These are phyloP conservation scores for Noctua fimbriata DNA, from an alignment of 2,888 invertebrate species.

Conservation along the genomic window DNA sequence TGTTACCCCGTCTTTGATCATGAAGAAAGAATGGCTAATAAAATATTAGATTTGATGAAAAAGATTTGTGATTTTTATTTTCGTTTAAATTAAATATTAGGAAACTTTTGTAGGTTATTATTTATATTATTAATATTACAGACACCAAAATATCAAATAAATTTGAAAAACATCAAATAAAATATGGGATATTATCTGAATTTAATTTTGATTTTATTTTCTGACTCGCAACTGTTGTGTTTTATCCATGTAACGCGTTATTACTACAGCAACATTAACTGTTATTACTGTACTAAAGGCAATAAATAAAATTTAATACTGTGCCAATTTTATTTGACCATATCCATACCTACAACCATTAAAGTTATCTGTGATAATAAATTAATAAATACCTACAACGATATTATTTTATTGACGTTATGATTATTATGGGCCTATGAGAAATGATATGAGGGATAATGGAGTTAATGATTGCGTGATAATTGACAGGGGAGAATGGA, in stretches of 20 bases:
- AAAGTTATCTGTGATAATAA: background rate
- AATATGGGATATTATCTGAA: background rate
- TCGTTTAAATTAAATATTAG: background rate
- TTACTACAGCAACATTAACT: background rate
- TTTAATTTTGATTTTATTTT: background rate
- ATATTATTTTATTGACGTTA: background rate
- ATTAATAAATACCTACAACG: background rate
- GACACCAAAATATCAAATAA: no score
- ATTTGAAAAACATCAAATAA: background rate
- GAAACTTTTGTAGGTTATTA: background rate
- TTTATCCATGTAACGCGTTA: background rate
- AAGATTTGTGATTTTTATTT: background rate
- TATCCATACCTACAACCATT: background rate
- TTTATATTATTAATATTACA: no score
- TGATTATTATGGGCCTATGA: background rate
- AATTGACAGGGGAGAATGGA: no score
- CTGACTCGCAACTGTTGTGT: background rate
- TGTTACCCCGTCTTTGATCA: background rate
- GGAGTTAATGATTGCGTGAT: no score
- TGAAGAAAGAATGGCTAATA: background rate
- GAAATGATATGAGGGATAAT: no score
- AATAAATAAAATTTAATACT: background rate
- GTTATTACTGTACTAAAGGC: background rate
- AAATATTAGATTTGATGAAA: conserved; percentile 2
- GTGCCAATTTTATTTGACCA: background rate